Evolutionary conservation across 2,888 invertebrate species (phyloP).

Genomic region (Papilio protenor): DNA sequence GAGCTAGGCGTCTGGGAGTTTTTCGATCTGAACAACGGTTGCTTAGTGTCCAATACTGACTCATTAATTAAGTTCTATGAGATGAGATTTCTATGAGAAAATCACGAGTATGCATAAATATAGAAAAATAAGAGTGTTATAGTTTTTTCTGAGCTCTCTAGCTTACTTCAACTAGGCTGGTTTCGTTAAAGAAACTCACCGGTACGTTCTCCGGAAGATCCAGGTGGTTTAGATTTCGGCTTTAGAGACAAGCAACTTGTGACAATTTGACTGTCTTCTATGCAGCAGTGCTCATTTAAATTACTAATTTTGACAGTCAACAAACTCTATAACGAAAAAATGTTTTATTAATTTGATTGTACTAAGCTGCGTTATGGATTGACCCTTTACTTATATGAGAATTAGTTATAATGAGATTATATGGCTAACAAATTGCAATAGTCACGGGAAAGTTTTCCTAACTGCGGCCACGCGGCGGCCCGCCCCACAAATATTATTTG

Average conservation of each 20-base stretch:
- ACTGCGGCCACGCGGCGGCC: slow-evolving; percentile 72
- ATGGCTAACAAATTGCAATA: slow-evolving; percentile 53
- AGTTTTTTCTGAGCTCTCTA: no score
- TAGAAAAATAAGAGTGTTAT: no score
- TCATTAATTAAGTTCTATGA: neutral
- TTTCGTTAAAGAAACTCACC: no score
- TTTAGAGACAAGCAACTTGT: no score
- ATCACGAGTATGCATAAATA: no score
- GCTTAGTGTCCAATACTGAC: neutral
- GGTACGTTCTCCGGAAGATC: no score
- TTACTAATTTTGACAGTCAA: neutral
- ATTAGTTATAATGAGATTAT: slow-evolving; percentile 17
- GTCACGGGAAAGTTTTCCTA: slow-evolving; percentile 76
- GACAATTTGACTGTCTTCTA: no score
- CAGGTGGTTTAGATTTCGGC: no score
- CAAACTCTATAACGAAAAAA: neutral
- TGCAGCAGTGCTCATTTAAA: neutral
- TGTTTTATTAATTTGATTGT: neutral
- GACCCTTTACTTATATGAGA: neutral
- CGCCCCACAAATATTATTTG: slow-evolving; percentile 74
- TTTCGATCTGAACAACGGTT: slow-evolving; percentile 33
- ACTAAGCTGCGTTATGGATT: neutral
- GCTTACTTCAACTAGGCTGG: no score
- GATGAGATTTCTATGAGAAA: no score
- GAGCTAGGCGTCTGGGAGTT: slow-evolving; percentile 44